Conservation (phyloP, 2,113 vertebrate species). For the Prietella phreatophila region DNA sequence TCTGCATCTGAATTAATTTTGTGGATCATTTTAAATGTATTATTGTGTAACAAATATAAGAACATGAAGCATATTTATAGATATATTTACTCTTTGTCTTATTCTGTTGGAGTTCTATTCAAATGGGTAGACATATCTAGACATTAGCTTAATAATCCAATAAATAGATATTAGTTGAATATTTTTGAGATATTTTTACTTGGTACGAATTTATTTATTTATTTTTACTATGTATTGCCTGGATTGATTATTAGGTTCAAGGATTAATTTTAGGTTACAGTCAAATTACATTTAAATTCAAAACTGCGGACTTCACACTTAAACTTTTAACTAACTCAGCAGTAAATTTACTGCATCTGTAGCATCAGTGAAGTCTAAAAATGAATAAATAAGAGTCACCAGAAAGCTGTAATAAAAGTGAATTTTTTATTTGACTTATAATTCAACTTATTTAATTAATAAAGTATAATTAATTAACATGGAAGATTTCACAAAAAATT, state of each 20-base stretch:
- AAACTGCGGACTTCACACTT: not conserved
- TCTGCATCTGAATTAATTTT: constrained; percentile 61
- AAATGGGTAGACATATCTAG: not conserved
- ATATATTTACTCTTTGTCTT: not conserved
- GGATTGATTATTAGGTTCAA: not conserved
- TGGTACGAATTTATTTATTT: too few species aligned
- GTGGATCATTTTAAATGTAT: constrained; percentile 61
- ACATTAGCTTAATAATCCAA: not conserved
- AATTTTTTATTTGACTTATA: too few species aligned
- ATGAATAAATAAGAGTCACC: too few species aligned
- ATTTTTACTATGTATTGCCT: not conserved
- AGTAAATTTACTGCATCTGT: too few species aligned
- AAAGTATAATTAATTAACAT: too few species aligned
- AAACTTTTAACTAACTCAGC: too few species aligned
- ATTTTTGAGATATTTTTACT: not conserved
- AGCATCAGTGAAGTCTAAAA: too few species aligned
- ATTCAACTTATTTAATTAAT: too few species aligned
- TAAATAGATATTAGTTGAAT: not conserved
- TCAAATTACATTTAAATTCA: not conserved
- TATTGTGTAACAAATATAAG: not conserved
- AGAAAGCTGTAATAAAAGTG: too few species aligned
- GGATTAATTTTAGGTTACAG: constrained; percentile 2
- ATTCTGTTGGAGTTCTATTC: not conserved
- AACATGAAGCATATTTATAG: not conserved
- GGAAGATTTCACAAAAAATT: too few species aligned